phyloP scores from a whole-genome alignment of 2,888 invertebrate genomes.

The Sclerodermus sp. region DNA sequence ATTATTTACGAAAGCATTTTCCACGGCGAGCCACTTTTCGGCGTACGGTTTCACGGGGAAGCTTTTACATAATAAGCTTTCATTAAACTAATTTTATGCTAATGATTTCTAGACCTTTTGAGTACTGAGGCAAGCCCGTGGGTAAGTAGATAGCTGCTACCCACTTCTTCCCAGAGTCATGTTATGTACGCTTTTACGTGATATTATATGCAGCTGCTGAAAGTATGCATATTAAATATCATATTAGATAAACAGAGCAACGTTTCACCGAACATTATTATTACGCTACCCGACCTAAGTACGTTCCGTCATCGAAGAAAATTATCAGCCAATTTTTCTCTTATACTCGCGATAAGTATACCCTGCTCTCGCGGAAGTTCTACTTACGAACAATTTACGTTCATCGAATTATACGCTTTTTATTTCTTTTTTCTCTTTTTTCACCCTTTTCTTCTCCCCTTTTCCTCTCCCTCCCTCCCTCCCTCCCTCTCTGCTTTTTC shows the following conservation, averaged over 20 bases:
- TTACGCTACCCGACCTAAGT: neutral
- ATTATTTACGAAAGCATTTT: too few species aligned
- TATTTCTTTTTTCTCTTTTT: neutral
- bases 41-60: too few species aligned
- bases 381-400: too few species aligned
- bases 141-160: neutral
- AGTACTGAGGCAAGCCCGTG: neutral
- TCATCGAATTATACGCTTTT: too few species aligned
- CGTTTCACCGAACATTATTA: slow-evolving; percentile 18
- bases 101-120: too few species aligned
- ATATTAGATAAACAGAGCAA: slow-evolving; percentile 17
- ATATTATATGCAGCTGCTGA: slow-evolving; percentile 5
- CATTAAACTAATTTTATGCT: too few species aligned
- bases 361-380: too few species aligned
- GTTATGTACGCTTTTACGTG: slow-evolving; percentile 8
- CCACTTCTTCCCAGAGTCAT: neutral
- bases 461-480: too few species aligned
- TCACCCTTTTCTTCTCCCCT: neutral
- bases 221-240: slow-evolving; percentile 22
- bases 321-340: neutral
- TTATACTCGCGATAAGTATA: neutral
- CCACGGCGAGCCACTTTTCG: too few species aligned
- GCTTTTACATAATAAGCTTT: too few species aligned
- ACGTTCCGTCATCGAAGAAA: neutral
- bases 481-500: too few species aligned